Percentiles rank a stretch among this genome's conserved stretches.
These are phyloP conservation scores for Camponotus pennsylvanicus DNA, from an alignment of 1,140 invertebrate species.

Conservation along the genomic window DNA sequence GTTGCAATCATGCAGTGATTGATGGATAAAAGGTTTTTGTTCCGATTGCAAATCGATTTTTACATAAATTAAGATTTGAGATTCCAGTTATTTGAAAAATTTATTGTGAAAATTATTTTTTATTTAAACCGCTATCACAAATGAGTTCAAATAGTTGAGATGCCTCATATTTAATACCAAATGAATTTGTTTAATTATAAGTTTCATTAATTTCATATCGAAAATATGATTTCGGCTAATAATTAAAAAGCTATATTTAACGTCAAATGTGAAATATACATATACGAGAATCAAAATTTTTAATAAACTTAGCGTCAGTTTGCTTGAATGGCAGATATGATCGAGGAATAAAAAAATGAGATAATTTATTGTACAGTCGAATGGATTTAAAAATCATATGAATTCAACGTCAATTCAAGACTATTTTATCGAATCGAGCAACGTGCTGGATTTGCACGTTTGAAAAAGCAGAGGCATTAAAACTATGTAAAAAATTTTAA, in stretches of 20 bases:
- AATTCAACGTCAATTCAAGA: background rate
- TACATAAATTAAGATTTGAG: background rate
- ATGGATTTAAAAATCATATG: background rate
- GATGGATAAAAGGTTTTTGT: background rate
- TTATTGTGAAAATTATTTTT: background rate
- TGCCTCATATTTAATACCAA: background rate
- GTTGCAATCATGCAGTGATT: too few species aligned
- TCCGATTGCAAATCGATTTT: background rate
- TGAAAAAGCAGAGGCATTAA: background rate
- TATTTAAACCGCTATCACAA: background rate
- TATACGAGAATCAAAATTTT: constrained; percentile 1
- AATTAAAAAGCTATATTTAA: background rate
- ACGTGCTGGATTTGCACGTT: background rate
- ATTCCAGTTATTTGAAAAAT: background rate
- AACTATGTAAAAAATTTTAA: background rate
- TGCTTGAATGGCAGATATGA: background rate
- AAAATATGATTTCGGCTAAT: background rate
- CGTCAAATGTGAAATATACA: background rate
- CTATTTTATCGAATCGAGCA: background rate
- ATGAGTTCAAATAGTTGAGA: background rate
- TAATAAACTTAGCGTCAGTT: background rate
- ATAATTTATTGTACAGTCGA: background rate
- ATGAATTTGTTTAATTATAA: background rate
- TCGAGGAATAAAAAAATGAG: background rate
- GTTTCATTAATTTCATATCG: background rate